phyloP scores from a whole-genome alignment of 2,888 invertebrate genomes.

The Philereme vetulata region DNA sequence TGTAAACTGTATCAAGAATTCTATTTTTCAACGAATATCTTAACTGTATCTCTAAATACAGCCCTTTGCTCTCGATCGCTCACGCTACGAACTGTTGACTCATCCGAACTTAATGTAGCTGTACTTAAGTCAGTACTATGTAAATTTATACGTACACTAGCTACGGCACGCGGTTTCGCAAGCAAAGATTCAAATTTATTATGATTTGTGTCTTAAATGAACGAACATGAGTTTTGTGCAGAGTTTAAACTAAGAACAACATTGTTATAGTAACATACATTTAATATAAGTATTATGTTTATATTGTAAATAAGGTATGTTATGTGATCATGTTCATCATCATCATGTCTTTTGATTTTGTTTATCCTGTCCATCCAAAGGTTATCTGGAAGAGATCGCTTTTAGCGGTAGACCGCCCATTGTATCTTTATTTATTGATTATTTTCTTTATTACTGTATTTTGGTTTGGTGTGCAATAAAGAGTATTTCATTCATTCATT shows the following conservation, averaged over 20 bases:
- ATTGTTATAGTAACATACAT: not conserved
- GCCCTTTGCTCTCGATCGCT: conserved; percentile 2
- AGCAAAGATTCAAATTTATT: not conserved
- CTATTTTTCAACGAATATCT: not conserved
- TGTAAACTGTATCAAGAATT: no score
- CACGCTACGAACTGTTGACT: conserved; percentile 15
- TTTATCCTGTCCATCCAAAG: no score
- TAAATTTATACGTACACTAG: conserved; percentile 10
- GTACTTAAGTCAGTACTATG: conserved; percentile 13
- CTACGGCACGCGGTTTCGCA: conserved; percentile 1
- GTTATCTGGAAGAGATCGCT: no score
- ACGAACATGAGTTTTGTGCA: not conserved
- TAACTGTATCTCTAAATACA: not conserved
- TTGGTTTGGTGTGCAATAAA: no score
- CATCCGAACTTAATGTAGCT: conserved; percentile 18
- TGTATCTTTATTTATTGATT: no score
- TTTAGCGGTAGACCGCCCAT: no score
- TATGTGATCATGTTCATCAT: no score
- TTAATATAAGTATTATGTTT: no score
- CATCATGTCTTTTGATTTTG: no score
- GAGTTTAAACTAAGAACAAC: not conserved
- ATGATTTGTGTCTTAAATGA: not conserved
- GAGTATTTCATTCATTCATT: no score
- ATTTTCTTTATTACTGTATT: no score
- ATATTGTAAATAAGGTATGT: no score